These are phyloP conservation scores for Cottoperca gobio DNA, from an alignment of 2,797 vertebrate species.

Conservation along the genomic window DNA sequence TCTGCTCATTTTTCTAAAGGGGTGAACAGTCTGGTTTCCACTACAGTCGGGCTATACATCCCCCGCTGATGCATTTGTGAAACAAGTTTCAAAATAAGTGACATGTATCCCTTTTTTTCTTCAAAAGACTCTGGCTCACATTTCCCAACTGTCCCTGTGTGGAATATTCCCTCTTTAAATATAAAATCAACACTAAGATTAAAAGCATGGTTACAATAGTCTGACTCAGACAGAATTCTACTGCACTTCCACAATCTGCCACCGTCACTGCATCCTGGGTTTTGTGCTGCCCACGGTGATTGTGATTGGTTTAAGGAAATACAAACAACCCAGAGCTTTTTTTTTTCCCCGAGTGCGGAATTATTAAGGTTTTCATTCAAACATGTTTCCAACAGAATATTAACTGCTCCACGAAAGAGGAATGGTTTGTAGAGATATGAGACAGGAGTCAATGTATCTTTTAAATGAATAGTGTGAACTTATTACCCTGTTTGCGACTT, in stretches of 20 bases:
- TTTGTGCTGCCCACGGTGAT: too few species aligned
- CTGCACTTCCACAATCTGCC: too few species aligned
- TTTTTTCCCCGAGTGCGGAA: too few species aligned
- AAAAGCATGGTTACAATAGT: not conserved
- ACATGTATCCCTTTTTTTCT: not conserved
- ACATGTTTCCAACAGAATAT: too few species aligned
- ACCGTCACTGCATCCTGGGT: too few species aligned
- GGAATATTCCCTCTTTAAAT: not conserved
- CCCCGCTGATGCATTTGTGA: not conserved
- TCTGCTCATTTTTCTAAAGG: not conserved
- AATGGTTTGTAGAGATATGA: too few species aligned
- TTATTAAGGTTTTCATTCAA: too few species aligned
- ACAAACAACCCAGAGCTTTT: too few species aligned
- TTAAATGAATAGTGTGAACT: too few species aligned
- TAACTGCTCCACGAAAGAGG: too few species aligned
- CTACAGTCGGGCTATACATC: not conserved
- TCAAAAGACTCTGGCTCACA: not conserved
- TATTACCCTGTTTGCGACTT: not conserved
- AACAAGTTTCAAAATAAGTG: constrained; percentile 7
- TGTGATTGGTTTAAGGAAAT: too few species aligned
- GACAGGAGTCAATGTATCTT: not conserved
- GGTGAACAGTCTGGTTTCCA: not conserved
- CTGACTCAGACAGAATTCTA: too few species aligned
- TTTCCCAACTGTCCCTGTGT: not conserved
- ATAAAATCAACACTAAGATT: not conserved